Base-by-base conservation (phyloP, 2,888 invertebrate genomes). In the Drosophila tanythrix region DNA sequence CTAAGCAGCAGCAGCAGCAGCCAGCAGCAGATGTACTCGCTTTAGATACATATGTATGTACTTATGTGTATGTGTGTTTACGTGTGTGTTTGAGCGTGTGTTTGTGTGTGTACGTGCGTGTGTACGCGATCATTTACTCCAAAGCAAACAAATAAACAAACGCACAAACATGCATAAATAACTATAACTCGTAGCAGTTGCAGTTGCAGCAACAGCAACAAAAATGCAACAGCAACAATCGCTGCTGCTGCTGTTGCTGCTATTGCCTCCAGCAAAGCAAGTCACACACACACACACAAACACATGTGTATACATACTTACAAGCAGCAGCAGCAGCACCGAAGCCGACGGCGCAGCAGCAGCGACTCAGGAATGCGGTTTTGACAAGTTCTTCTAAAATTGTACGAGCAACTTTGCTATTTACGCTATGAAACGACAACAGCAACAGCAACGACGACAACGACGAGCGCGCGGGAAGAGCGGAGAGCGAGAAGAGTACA, bases 321-420 rank as follows among this genome's bases (percentile, higher is more conserved):
- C 67, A 38, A 38, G 57, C 58, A 36, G 57, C 57, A 35, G 53
- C 62, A 56, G 46, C 62, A 46, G 25, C 36, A 58, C 38, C 71
- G 60, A 48, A 58, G 61, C 43, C 51, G 68, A 85, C 85, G 70
- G 75, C 85, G 76, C 79, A 76, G 90, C 76, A 60, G 79, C 90
- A 73, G 89, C 65, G 81, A 50, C 76, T 82, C 61, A 83, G 91
- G 91, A 92, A 92, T 92, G 91, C 84, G 92, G 91, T 92, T 92
- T 92, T 92, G 91, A 92, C 91, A 91, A 92, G 92, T 92, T 92
- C 92, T 92, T 92, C 90, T 92, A 92, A 91, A 92, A 90, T 90
- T 91, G 91, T 91, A 86, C 89, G 91, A 90, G 82, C 92, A 91
- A 90, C 92, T 90, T 91, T 88, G 91, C 88, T 88, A 88, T 88